phyloP scores from a whole-genome alignment of 2,888 invertebrate species.

The Troides aeacus region DNA sequence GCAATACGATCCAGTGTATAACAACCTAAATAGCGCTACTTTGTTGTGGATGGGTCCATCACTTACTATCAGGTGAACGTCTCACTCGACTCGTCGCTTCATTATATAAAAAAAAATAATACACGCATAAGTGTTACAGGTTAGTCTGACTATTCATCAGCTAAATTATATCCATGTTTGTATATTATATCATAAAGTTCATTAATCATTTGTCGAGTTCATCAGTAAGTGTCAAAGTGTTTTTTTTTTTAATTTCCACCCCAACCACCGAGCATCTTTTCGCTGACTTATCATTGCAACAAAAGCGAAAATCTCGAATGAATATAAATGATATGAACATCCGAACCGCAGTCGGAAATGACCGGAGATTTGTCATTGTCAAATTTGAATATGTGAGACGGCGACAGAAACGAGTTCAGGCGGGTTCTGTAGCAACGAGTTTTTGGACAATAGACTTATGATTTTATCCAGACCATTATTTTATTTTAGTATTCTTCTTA shows the following conservation, averaged over 20 bases:
- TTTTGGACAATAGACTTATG: conserved; percentile 32
- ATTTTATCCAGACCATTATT: conserved; percentile 9
- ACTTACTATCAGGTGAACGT: too few relatives aligned
- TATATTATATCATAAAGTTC: conserved; percentile 1
- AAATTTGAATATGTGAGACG: conserved; percentile 75
- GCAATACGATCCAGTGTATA: too few relatives aligned
- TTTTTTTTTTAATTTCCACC: conserved; percentile 52
- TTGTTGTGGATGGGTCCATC: too few relatives aligned
- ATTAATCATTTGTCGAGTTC: conserved; percentile 5
- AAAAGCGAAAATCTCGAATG: conserved; percentile 63
- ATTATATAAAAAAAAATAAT: too few relatives aligned
- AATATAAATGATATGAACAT: conserved; percentile 75
- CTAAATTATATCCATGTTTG: neutral
- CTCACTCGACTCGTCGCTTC: too few relatives aligned
- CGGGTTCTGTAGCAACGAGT: conserved; percentile 59
- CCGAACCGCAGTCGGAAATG: conserved; percentile 71
- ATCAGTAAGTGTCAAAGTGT: conserved; percentile 33
- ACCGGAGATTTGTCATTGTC: conserved; percentile 75
- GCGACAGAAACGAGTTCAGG: conserved; percentile 70
- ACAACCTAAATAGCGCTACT: too few relatives aligned
- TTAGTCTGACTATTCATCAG: too few relatives aligned
- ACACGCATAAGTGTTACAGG: too few relatives aligned
- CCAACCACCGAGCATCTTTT: conserved; percentile 52
- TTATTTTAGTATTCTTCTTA: neutral
- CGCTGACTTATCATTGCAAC: conserved; percentile 56